Base-by-base conservation (phyloP, 1,140 invertebrate species). In the Calosoma granatense region DNA sequence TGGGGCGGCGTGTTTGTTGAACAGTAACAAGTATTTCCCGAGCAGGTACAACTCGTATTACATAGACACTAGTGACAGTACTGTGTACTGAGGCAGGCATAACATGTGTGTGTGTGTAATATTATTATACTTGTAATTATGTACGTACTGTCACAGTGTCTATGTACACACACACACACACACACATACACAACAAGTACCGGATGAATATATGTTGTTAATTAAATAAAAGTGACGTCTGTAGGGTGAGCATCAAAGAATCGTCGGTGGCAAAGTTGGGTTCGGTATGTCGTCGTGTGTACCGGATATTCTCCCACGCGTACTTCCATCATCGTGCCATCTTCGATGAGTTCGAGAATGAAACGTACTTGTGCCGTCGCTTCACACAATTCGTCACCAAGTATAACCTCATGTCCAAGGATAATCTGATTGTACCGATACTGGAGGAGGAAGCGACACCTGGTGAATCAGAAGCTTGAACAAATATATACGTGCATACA, bases 1-100 rank as follows among this genome's bases (percentile, higher is more conserved):
- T 76, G 97, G 97, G 17, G 97, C 97, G 57, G 95, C 97, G 54
- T 98, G 95, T 79, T 78, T 99, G 59, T 81, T 99, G 22, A 99
- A 99, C 76, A 97, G 93, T 73, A 98, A 98, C 75, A 98, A 98
- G 82, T 99, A 99, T 77, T 99, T 99, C 77, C 97, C 97, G 59
- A 98, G 95, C 85, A 90, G 96, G 93, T 90, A 77, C 26, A 6
- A 36, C n/a, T 36, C 26, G 26, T n/a, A n/a, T n/a, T n/a, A n/a
- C n/a, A n/a, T n/a, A 64, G 55, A n/a, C n/a, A n/a, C n/a, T n/a
- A n/a, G n/a, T n/a, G n/a, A n/a, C n/a, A n/a, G n/a, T n/a, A n/a
- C n/a, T n/a, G n/a, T n/a, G n/a, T n/a, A n/a, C n/a, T n/a, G n/a
- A n/a, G n/a, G n/a, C n/a, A n/a, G n/a, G n/a, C n/a, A n/a, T n/a